phyloP scores from a whole-genome alignment of 2,888 invertebrate genomes.

The Drosophila kokeensis region DNA sequence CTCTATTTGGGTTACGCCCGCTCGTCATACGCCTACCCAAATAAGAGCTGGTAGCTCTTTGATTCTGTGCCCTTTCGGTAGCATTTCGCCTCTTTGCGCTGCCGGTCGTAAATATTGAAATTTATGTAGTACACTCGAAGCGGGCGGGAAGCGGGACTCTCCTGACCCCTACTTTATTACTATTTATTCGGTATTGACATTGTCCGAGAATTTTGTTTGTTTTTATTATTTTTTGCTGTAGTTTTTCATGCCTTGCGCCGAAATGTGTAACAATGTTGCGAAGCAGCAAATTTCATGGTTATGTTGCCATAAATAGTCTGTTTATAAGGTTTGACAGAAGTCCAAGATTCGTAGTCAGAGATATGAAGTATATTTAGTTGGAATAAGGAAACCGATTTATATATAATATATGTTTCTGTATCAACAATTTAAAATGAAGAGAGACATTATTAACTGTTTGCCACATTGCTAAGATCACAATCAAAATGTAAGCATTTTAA shows the following conservation, averaged over 20 bases:
- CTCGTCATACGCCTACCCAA: slow-evolving; percentile 72
- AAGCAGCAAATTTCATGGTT: slow-evolving; percentile 3
- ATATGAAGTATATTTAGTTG: neutral
- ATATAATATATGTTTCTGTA: too few relatives aligned
- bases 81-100: slow-evolving; percentile 35
- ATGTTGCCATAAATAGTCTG: neutral
- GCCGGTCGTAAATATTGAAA: slow-evolving; percentile 75
- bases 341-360: neutral
- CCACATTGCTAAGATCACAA: neutral
- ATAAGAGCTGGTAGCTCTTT: slow-evolving; percentile 40
- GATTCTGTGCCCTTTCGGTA: slow-evolving; percentile 56
- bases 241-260: slow-evolving; percentile 40
- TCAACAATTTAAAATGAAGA: neutral
- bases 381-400: neutral
- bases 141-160: slow-evolving; percentile 21
- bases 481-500: neutral
- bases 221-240: slow-evolving; percentile 11
- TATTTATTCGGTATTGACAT: slow-evolving; percentile 63
- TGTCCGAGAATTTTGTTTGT: slow-evolving; percentile 17
- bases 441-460: neutral
- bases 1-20: slow-evolving; percentile 75
- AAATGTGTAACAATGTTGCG: slow-evolving; percentile 35
- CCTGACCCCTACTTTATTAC: slow-evolving; percentile 58
- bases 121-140: slow-evolving; percentile 67
- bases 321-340: neutral